Evolutionary conservation across 2,797 vertebrate species (phyloP), one percentile per base, ranked within the genome.

Genomic region (Ciconia nigra): DNA sequence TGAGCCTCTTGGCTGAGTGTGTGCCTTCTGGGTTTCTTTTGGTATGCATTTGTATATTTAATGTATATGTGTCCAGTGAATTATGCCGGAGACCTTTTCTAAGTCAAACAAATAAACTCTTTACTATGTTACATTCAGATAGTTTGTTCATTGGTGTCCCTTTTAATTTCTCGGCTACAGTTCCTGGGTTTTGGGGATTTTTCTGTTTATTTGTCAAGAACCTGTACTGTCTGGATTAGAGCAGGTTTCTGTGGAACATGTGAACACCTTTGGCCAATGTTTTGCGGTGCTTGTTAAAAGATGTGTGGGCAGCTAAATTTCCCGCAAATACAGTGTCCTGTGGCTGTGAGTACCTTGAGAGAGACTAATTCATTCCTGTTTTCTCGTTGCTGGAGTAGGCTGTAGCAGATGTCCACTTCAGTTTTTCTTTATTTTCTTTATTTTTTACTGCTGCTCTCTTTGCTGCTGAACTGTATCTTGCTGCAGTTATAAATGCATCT

Each of bases 91-190:
- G 85, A 95, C 22, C 16, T 96, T 97, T 97, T 93, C 92, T 89
- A 94, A 92, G 88, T 87, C 92, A 93, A 92, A 94, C 46, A 92
- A 97, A 97, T 96, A 97, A 96, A 96, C 82, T 87, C 57, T 58
- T 72, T 78, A 61, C 79, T 82, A 20, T 69, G 31, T 95, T 94
- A 72, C 9, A 13, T 76, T 79, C 66, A 88, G 76, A 28, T 74
- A 63, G n/a, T 71, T 87, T 70, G 49, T 79, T 94, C 54, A 35
- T 54, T 92, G 44, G 42, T 86, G 58, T 89, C 13, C 0, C 59
- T 52, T 95, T 65, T 59, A 59, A 69, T 93, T 88, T 88, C 76
- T 87, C 63, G 82, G 47, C 39, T 63, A 54, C 21, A 9, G 18
- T 57, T 77, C 74, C 78, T 67, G 33, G 7, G 2, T 21, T 80